These are phyloP conservation scores for Drosophila serrata DNA, from an alignment of 1,140 invertebrate genomes.

Conservation along the genomic window DNA sequence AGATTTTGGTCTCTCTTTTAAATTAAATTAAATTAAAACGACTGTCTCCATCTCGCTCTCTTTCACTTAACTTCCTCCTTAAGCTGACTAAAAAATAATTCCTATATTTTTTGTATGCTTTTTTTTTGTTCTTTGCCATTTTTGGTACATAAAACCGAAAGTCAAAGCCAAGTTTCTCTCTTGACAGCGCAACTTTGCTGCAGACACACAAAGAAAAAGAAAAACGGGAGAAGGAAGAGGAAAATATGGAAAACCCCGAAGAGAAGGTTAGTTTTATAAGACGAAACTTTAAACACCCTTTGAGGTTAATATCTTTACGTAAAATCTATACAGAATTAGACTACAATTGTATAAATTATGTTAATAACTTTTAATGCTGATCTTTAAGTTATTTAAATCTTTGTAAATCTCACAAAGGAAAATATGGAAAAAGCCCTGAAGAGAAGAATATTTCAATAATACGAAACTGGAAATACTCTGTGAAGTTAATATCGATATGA, in stretches of 20 bases:
- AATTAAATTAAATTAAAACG: conserved; percentile 52
- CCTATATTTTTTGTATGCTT: neutral
- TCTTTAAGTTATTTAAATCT: too few species aligned
- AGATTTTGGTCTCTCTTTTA: neutral
- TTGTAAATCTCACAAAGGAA: too few species aligned
- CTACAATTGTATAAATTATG: too few species aligned
- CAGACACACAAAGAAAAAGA: neutral
- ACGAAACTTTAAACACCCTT: neutral
- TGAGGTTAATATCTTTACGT: too few species aligned
- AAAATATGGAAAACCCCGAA: conserved; percentile 3
- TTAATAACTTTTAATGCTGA: too few species aligned
- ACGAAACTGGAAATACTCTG: too few species aligned
- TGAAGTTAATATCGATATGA: too few species aligned
- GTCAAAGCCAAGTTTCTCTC: conserved; percentile 50
- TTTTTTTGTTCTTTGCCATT: conserved; percentile 1
- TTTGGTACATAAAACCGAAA: conserved; percentile 38
- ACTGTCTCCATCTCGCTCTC: conserved; percentile 9
- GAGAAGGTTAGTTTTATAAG: neutral
- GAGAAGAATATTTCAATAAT: too few species aligned
- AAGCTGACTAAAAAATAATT: conserved; percentile 49
- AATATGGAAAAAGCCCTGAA: too few species aligned
- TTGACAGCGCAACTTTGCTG: conserved; percentile 44
- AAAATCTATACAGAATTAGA: too few species aligned
- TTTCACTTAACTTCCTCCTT: conserved; percentile 26
- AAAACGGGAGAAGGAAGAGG: neutral